A percentile compares a stretch with the other conserved stretches of the same genome.
Conservation (phyloP, 2,797 vertebrate genomes). For the Hipposideros larvatus region DNA sequence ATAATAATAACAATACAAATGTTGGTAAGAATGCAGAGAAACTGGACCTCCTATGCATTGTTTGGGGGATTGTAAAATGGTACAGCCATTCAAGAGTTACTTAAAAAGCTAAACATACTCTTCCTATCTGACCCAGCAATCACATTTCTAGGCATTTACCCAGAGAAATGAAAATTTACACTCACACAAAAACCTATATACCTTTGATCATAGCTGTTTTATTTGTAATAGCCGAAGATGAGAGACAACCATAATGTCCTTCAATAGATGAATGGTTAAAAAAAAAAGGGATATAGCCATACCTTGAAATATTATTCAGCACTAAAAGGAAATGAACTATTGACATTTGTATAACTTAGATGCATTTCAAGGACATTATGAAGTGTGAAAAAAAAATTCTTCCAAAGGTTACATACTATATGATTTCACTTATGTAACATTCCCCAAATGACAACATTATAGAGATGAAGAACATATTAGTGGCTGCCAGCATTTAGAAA, state of each 20-base stretch:
- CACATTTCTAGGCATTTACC: conserved; percentile 25
- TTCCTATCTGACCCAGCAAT: background rate
- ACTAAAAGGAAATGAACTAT: background rate
- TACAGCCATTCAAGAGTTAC: background rate
- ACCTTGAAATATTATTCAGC: background rate
- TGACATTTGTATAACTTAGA: background rate
- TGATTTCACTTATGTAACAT: background rate
- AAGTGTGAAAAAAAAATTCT: background rate
- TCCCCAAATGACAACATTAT: background rate
- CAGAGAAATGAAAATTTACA: background rate
- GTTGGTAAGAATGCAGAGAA: background rate
- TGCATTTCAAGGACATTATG: background rate
- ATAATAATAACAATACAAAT: background rate
- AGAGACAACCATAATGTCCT: background rate
- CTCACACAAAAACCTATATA: background rate
- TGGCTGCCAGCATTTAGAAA: background rate
- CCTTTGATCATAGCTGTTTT: background rate
- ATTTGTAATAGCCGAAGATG: background rate
- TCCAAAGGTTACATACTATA: background rate
- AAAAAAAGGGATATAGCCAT: background rate
- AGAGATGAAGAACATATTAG: background rate
- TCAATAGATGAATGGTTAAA: conserved; percentile 14
- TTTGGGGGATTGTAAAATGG: background rate
- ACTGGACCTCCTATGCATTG: background rate
- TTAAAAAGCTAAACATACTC: background rate